Base-by-base conservation (phyloP, 2,888 invertebrate species). In the Merodon equestris region DNA sequence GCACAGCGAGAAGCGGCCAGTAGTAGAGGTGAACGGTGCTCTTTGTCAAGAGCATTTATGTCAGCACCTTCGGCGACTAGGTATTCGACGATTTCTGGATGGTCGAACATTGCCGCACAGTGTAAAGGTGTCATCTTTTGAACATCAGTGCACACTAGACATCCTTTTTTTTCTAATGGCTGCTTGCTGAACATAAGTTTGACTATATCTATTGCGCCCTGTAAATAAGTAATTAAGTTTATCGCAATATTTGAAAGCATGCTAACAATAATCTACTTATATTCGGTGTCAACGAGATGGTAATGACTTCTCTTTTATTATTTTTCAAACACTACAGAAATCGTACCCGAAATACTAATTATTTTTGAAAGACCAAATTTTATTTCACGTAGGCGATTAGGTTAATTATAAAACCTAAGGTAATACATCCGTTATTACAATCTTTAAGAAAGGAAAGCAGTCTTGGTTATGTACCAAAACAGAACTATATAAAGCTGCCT, bases 41-140 rank as follows among this genome's bases (percentile, higher is more conserved):
- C 95, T 84, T 93, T 94, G 85, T 97, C 96, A 83, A 94, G 86
- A 0, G 93, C 92, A 87, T 96, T 94, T 19, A 96, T 91, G 82
- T 96, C 95, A 0, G 96, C 95, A 0, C 96, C 95, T 90, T 95
- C 91, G 0, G 86, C 84, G 4, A 92, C 89, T 45, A 92, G 86
- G 82, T 91, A 92, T 71, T 90, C 91, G 0, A 92, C 92, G 36
- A 97, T 94, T 67, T 94, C 94, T 0, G 93, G 93, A 86, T 97
- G 96, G 86, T 97, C 95, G 83, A 97, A 97, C 94, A 97, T 95
- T 1, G 97, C 95, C 0, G 97, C 97, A 85, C 96, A 95, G 87
- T 97, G 97, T 0, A 97, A 90, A 0, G 97, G 96, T 0, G 96
- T 96, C 96, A 96, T 96, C 84, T 93, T 93, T 85, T 96, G 95